Conservation (phyloP, 2,797 vertebrate species). For the Rhinatrema bivittatum region DNA sequence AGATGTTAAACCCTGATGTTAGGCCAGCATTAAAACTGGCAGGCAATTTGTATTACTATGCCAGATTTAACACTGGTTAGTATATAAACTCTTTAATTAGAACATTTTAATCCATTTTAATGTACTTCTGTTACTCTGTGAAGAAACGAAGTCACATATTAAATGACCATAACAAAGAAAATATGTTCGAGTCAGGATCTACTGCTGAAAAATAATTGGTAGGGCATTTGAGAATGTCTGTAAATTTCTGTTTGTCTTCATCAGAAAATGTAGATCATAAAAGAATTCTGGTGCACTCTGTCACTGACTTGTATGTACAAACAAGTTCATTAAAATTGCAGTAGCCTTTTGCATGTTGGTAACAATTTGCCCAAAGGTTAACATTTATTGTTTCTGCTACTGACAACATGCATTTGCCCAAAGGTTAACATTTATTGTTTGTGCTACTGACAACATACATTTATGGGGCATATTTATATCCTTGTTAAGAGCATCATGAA, state of each 20-base stretch:
- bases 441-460: too few relatives aligned
- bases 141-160: constrained; percentile 1
- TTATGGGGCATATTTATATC: constrained; percentile 62
- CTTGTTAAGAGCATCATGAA: constrained; percentile 58
- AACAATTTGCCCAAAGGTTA: constrained; percentile 62
- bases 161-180: constrained; percentile 4
- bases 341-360: constrained; percentile 49
- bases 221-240: constrained; percentile 8
- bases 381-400: constrained; percentile 56
- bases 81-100: too few relatives aligned
- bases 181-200: constrained; percentile 4
- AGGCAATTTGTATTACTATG: too few relatives aligned
- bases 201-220: constrained; percentile 13
- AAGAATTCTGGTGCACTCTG: constrained; percentile 16
- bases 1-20: too few relatives aligned
- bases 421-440: constrained; percentile 63
- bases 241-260: constrained; percentile 12
- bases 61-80: too few relatives aligned
- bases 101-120: constrained; percentile 17
- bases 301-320: constrained; percentile 41
- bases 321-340: constrained; percentile 58
- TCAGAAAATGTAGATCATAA: constrained; percentile 13
- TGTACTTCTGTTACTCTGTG: constrained; percentile 7
- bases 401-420: constrained; percentile 53
- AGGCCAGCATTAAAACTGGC: too few relatives aligned